Evolutionary conservation across 2,888 invertebrate species (phyloP).

Genomic region (Lasioglossum lativentre): DNA sequence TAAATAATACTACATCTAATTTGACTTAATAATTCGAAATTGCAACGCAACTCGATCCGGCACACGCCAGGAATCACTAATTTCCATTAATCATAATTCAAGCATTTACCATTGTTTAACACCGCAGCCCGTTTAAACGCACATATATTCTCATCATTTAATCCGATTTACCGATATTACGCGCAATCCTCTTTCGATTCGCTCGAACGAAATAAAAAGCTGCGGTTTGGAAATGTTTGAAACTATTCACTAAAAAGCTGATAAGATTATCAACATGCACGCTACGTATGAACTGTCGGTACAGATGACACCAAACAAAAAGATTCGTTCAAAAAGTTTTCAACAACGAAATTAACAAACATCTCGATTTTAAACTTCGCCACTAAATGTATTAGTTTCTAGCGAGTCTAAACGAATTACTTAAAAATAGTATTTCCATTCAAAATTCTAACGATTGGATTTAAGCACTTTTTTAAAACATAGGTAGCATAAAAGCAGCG

Average conservation of each 20-base stretch:
- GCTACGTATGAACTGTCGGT: not conserved
- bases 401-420: not conserved
- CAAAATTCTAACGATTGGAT: too few relatives aligned
- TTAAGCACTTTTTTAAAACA: too few relatives aligned
- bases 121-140: slow-evolving; percentile 1
- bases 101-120: slow-evolving; percentile 12
- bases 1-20: too few relatives aligned
- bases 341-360: not conserved
- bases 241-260: not conserved
- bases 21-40: not conserved
- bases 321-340: not conserved
- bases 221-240: not conserved
- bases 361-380: not conserved
- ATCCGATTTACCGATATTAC: slow-evolving; percentile 41
- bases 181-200: slow-evolving; percentile 8
- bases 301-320: not conserved
- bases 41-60: not conserved
- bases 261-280: not conserved
- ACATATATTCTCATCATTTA: slow-evolving; percentile 11
- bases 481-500: not conserved
- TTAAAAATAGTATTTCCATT: not conserved
- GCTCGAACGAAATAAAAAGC: not conserved
- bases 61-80: not conserved
- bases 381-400: not conserved
- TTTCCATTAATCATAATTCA: slow-evolving; percentile 18